phyloP scores from a whole-genome alignment of 2,888 invertebrate species.

The Scotopteryx bipunctaria region DNA sequence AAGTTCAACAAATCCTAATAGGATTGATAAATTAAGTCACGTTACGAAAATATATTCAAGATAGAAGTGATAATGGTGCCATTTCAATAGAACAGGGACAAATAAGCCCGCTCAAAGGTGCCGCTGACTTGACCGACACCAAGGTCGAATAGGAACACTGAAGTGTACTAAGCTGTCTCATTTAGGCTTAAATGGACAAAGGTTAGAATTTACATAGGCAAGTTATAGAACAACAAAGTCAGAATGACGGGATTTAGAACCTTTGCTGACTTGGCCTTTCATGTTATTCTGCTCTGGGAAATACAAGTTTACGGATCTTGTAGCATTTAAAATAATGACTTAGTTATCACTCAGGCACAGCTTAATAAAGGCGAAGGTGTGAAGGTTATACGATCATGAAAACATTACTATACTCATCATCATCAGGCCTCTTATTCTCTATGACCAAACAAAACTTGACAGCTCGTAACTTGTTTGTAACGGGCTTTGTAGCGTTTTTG shows the following conservation, averaged over 20 bases:
- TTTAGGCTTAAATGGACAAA: conserved; percentile 12
- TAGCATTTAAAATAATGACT: no score
- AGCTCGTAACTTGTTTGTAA: no score
- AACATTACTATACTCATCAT: no score
- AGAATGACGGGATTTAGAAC: conserved; percentile 1
- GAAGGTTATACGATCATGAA: no score
- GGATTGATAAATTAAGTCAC: conserved; percentile 20
- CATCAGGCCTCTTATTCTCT: no score
- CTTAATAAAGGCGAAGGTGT: no score
- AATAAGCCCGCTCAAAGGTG: conserved; percentile 26
- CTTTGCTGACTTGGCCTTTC: not conserved
- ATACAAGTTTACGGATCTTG: no score
- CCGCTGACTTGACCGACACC: conserved; percentile 23
- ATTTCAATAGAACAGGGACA: conserved; percentile 26
- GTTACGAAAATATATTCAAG: conserved; percentile 23
- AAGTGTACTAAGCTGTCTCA: conserved; percentile 14
- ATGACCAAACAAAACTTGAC: no score
- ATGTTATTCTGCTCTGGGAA: not conserved
- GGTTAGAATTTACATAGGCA: conserved; percentile 7
- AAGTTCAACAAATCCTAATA: not conserved
- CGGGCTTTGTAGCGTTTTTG: no score
- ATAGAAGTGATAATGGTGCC: conserved; percentile 17
- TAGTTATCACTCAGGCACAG: no score
- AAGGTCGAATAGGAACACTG: conserved; percentile 14
- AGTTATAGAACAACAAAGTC: not conserved